Conservation (phyloP, 2,797 vertebrate species). For the Gallinago solitaria region DNA sequence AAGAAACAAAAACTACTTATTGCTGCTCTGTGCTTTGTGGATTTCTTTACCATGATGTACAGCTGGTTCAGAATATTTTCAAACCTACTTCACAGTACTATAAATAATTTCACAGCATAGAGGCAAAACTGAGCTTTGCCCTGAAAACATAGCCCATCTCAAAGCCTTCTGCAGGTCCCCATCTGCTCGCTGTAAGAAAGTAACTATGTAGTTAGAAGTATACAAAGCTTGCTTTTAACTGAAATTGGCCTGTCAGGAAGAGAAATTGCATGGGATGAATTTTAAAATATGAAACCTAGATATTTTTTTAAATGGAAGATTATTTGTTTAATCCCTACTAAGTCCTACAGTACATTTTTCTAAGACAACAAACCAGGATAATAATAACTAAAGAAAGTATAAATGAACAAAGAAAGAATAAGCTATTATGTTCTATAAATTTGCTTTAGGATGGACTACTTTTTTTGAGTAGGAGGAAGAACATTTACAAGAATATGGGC, state of each 20-base stretch:
- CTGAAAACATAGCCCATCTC: not conserved
- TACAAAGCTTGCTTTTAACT: not conserved
- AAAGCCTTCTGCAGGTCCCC: not conserved
- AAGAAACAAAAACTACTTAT: not conserved
- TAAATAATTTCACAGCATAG: constrained; percentile 22
- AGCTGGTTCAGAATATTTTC: not conserved
- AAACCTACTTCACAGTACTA: not conserved
- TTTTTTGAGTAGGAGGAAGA: constrained; percentile 24
- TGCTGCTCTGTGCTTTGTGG: not conserved
- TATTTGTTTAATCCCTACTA: constrained; percentile 14
- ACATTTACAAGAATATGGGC: not conserved
- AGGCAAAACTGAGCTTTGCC: not conserved
- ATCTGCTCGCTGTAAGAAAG: not conserved
- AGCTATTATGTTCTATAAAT: not conserved
- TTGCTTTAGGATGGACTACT: constrained; percentile 46
- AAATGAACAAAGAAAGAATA: not conserved
- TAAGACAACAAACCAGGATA: not conserved
- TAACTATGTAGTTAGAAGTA: not conserved
- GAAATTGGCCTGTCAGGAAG: not conserved
- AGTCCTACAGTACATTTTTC: not conserved
- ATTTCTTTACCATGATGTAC: not conserved
- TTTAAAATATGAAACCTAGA: not conserved
- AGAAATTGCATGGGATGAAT: not conserved
- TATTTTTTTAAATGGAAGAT: not conserved
- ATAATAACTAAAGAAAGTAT: not conserved